Evolutionary conservation across 37 sponge, comb jelly and placozoan species (phyloP), one percentile per base, ranked within the genome.

Genomic region (Ephydatia muelleri): DNA sequence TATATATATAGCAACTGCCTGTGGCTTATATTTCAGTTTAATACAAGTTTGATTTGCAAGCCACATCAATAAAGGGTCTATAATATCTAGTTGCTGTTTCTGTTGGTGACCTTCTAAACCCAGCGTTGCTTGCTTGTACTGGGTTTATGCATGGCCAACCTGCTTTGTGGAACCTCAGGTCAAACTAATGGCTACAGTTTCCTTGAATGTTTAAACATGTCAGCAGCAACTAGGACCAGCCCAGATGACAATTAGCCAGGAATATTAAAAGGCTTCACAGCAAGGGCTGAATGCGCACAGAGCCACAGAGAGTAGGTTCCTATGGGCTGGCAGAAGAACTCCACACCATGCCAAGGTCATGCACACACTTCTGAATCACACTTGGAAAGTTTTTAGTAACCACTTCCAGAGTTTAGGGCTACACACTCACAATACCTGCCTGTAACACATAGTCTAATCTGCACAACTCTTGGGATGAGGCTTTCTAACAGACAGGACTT

Each of bases 1-100:
- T 57, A 57, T n/a, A 57, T 21, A 57, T 21, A 57, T 21, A 57
- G 19, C 57, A 57, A 11, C 16, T 14, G 57, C 57, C 57, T n/a
- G n/a, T n/a, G n/a, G n/a, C n/a, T 57, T 57, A 57, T 57, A 57
- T 57, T 57, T 57, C 57, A 57, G 57, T 57, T 57, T 57, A 57
- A 57, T 57, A 57, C 57, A 57, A 19, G 57, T 57, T 57, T 57
- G 57, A 57, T 57, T 57, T 57, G 57, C 57, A 57, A 57, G 16
- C 57, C 57, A 57, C 57, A 57, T 57, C 57, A 57, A 57, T 57
- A 57, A 14, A 5, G 19, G 43, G 57, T 57, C 16, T 21, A 57
- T 57, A 57, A 57, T 57, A 16, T n/a, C 19, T 57, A 57, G 19
- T 57, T 57, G 57, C 57, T 57, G 57, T 57, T 57, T 57, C 57